Evolutionary conservation across 2,888 invertebrate species (phyloP).

Genomic region (Brenthis ino): DNA sequence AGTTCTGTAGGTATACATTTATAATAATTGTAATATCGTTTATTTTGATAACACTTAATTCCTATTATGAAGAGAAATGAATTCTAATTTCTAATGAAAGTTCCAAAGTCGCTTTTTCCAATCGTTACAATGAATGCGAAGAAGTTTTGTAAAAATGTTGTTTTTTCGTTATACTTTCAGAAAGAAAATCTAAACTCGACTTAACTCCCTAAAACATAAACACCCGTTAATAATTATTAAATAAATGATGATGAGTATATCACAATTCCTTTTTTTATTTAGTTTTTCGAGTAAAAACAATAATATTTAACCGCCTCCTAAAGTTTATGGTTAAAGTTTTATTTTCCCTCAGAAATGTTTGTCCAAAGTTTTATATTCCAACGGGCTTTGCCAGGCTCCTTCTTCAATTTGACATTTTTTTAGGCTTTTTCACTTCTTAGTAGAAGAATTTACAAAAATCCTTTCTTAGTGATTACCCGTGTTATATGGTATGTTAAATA

Average conservation of each 20-base stretch:
- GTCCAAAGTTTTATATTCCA: no score
- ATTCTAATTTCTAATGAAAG: not conserved
- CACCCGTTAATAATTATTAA: constrained; percentile 16
- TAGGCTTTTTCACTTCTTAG: no score
- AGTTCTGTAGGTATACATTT: no score
- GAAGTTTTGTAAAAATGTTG: not conserved
- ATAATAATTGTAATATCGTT: no score
- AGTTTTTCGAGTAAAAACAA: not conserved
- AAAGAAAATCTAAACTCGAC: constrained; percentile 3
- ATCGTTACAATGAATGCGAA: not conserved
- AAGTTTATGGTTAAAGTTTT: not conserved
- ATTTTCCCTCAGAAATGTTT: no score
- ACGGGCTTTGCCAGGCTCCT: no score
- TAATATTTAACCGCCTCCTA: not conserved
- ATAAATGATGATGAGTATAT: constrained; percentile 9
- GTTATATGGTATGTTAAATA: no score
- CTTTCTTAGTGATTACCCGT: no score
- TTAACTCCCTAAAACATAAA: constrained; percentile 8
- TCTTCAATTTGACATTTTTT: no score
- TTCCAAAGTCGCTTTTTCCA: not conserved
- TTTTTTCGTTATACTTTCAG: not conserved
- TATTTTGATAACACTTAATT: not conserved
- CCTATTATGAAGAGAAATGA: not conserved
- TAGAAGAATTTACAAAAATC: no score
- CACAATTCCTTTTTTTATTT: not conserved